phyloP scores from a whole-genome alignment of 92 coral and sea anemone genomes.

The Heliopora coerulea region DNA sequence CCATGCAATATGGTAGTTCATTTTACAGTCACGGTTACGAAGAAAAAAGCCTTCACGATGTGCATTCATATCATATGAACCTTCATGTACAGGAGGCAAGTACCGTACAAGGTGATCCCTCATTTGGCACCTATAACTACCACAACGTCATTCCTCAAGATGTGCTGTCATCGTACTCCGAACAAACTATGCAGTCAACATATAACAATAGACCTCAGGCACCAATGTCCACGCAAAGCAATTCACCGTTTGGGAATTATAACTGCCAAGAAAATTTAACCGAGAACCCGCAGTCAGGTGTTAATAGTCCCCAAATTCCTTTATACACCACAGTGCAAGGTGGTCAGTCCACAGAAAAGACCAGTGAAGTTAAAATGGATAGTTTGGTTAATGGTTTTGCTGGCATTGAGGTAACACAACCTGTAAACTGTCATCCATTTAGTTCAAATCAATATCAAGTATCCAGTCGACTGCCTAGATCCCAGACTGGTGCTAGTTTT shows the following conservation, averaged over 20 bases:
- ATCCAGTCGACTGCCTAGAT: slow-evolving; percentile 26
- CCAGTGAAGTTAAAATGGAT: slow-evolving; percentile 23
- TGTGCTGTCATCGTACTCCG: not conserved
- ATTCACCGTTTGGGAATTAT: not conserved
- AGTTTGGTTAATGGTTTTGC: slow-evolving; percentile 20
- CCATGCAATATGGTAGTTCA: no score
- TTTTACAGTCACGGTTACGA: no score
- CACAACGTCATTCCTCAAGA: not conserved
- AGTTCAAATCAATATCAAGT: slow-evolving; percentile 26
- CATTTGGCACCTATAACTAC: not conserved
- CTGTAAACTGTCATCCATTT: slow-evolving; percentile 15
- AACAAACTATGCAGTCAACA: not conserved
- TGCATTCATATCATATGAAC: no score
- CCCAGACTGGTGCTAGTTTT: no score
- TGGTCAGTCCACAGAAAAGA: not conserved
- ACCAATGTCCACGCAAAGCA: not conserved
- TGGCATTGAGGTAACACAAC: slow-evolving; percentile 23
- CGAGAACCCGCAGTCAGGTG: not conserved
- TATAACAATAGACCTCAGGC: not conserved
- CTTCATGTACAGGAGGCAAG: no score
- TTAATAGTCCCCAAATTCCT: not conserved
- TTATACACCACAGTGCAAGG: slow-evolving; percentile 1
- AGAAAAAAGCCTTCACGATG: no score
- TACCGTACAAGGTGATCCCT: not conserved
- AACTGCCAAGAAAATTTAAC: not conserved